phyloP scores from a whole-genome alignment of 2,797 vertebrate species.

The Pelobates cultripes region DNA sequence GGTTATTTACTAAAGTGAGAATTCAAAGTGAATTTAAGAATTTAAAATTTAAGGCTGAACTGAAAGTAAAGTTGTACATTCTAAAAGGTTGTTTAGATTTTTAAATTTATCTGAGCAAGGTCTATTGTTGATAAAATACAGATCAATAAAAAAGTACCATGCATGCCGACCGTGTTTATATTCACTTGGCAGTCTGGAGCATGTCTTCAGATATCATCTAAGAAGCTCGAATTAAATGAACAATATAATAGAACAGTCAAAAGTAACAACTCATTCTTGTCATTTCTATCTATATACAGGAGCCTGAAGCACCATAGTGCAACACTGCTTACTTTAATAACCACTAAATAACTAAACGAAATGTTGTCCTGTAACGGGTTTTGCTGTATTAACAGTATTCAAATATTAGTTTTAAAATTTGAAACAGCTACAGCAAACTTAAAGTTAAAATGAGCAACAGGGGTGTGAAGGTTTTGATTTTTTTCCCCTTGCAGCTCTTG shows the following conservation, averaged over 20 bases:
- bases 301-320: neutral
- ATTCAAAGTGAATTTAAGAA: too few species aligned
- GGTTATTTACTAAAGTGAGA: too few species aligned
- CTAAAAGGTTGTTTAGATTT: too few species aligned
- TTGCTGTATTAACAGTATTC: conserved; percentile 44
- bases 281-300: neutral
- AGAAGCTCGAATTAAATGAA: neutral
- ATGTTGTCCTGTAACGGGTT: conserved; percentile 11
- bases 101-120: too few species aligned
- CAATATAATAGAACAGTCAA: neutral
- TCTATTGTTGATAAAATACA: too few species aligned
- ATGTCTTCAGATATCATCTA: neutral
- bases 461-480: conserved; percentile 56
- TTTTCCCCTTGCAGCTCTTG: conserved; percentile 59
- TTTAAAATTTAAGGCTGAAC: too few species aligned
- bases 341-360: conserved; percentile 5
- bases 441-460: conserved; percentile 56
- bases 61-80: too few species aligned
- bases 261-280: neutral
- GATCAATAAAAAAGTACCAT: too few species aligned
- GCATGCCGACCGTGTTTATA: too few species aligned
- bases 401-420: conserved; percentile 57
- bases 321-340: conserved; percentile 12
- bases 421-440: conserved; percentile 48
- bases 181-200: too few species aligned